Conservation (phyloP, 2,888 invertebrate species). For the Exocentrus adspersus region DNA sequence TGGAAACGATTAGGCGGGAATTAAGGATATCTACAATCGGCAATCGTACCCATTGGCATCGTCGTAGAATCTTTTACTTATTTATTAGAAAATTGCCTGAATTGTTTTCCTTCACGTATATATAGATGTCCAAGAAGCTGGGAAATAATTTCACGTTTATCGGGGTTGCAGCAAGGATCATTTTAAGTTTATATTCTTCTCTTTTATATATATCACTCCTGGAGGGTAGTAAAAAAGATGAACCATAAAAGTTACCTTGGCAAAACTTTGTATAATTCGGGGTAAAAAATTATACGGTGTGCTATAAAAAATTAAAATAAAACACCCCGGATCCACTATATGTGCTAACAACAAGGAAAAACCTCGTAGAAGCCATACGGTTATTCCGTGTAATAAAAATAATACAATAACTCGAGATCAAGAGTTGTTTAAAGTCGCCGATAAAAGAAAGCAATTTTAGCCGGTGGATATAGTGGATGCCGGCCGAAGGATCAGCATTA, state of each 20-base stretch:
- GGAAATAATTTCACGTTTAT: no score
- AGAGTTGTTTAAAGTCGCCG: slow-evolving; percentile 50
- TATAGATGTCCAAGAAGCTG: no score
- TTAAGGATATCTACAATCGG: no score
- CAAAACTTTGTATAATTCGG: slow-evolving; percentile 35
- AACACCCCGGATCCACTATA: slow-evolving; percentile 26
- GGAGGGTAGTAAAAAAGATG: not conserved
- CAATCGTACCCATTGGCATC: no score
- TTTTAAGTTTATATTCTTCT: not conserved
- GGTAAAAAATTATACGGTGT: slow-evolving; percentile 33
- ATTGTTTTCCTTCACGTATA: no score
- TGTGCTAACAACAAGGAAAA: slow-evolving; percentile 38
- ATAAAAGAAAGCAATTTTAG: slow-evolving; percentile 50
- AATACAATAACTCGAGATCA: slow-evolving; percentile 46
- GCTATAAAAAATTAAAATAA: slow-evolving; percentile 37
- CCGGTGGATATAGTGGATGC: slow-evolving; percentile 45
- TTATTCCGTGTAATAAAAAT: slow-evolving; percentile 44
- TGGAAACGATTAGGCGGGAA: no score
- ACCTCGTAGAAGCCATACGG: slow-evolving; percentile 31
- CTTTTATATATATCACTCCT: not conserved
- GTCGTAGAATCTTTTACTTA: no score
- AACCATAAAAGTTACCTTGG: slow-evolving; percentile 9
- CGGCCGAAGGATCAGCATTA: slow-evolving; percentile 55
- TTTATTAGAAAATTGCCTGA: no score
- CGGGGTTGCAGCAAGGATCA: no score